Percentiles rank a stretch among this genome's conserved stretches.
These are phyloP conservation scores for Nephrotoma guestfalica DNA, from an alignment of 2,888 invertebrate genomes.

Conservation along the genomic window DNA sequence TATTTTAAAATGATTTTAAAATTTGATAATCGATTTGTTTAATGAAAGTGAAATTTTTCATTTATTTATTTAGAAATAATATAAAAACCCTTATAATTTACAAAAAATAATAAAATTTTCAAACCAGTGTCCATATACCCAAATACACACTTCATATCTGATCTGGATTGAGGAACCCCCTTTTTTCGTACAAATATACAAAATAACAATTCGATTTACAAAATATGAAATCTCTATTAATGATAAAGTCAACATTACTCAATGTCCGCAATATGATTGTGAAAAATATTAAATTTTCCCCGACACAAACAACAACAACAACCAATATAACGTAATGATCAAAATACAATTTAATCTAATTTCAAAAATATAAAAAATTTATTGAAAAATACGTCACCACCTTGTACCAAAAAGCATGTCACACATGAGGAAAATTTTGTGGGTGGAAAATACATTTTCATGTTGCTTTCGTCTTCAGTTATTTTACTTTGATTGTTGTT, in stretches of 20 bases:
- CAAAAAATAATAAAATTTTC: neutral
- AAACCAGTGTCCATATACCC: neutral
- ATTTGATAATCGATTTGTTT: neutral
- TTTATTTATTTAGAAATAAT: neutral
- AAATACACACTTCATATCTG: neutral
- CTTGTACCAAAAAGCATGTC: neutral
- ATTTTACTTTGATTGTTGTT: neutral
- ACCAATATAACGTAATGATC: neutral
- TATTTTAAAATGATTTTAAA: neutral
- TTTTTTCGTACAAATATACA: neutral
- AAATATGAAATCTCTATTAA: neutral
- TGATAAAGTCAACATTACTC: constrained; percentile 3
- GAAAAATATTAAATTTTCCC: neutral
- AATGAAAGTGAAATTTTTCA: neutral
- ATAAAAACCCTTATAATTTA: neutral
- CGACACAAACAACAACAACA: neutral
- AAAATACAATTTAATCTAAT: neutral
- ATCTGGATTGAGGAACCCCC: neutral
- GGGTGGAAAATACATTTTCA: neutral
- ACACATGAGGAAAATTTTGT: neutral
- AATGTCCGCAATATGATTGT: constrained; percentile 1
- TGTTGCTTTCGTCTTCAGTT: neutral
- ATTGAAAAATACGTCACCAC: neutral
- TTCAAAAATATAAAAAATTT: neutral
- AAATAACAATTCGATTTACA: neutral